Base-by-base conservation (phyloP, 2,888 invertebrate species). In the Eupithecia abbreviata region DNA sequence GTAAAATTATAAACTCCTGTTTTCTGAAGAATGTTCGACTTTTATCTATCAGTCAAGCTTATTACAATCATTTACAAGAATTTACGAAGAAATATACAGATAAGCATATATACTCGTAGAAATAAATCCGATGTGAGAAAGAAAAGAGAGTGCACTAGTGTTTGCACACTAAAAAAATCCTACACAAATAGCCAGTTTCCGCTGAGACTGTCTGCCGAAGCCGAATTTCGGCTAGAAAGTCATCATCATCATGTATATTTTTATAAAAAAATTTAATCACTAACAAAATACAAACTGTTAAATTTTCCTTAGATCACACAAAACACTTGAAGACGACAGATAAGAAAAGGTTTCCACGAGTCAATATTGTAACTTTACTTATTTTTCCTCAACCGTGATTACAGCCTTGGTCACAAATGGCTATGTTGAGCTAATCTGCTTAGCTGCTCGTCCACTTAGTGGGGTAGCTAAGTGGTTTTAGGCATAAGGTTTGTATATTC, bases 1-100 rank as follows among this genome's bases (percentile, higher is more conserved):
- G 73, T 62, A 55, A 71, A 76, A 73, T 76, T 78, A 71, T 68
- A 71, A 78, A 51, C 51, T 68, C 41, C 69, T 62, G 62, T 71
- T 71, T 77, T 71, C 30, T 49, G 9, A 47, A 71, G 42, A 62
- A 67, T 45, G n/a, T 55, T 77, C 5, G 47, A 72, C n/a, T 71
- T 72, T 72, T 62, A 72, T 49, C 18, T 62, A 72, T 49, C 18
- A 62, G 62, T 62, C 10, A 62, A 62, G 18, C 30, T 58, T 58
- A 30, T 62, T 62, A 12, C 10, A 62, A 62, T 30, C 0, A 30
- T 4, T 30, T 62, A 30, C 10, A 62, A 30, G 30, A 30, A 62
- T 18, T 62, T 18, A 62, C 62, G 10, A 30, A 58, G 55, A 58
- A 3, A 9, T 58, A 18, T 18, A 3, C 9, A 58, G 18, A 18